Evolutionary conservation across 2,113 vertebrate genomes (phyloP), one percentile per base, ranked within the genome.

Genomic region (Mionectes macconnelli): DNA sequence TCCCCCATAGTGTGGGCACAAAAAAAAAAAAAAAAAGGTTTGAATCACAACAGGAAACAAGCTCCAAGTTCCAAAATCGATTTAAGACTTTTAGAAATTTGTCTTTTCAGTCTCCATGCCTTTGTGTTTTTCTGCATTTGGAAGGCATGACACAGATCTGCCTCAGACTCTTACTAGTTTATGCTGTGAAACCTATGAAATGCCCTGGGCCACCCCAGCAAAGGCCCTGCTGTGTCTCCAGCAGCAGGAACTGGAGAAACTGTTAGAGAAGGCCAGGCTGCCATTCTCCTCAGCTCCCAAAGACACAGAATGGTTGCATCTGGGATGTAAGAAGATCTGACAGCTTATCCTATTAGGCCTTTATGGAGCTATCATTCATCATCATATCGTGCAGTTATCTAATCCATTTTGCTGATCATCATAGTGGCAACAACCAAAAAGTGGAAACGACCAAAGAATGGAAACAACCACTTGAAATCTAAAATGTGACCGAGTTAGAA

Each of bases 401-500:
- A 12, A 17, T 20, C 4, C n/a, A 28, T 30, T 63, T 8, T 22
- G 31, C 15, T 25, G 9, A 17, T 12, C 39, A 24, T 64, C 42
- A 33, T 10, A 23, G 53, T 4, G 23, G 21, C 44, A 66, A 66
- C 50, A 67, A 37, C 4, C 2, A 2, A 28, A 35, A 42, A 15
- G 4, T 21, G 7, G 21, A 31, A 60, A 56, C 9, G 37, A 47
- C 7, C 18, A 1, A 49, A 35, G 42, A 45, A 37, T 5, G 20
- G 9, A 50, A 67, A n/a, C 6, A 2, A n/a, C 20, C 6, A 14
- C 12, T 9, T 27, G 19, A 62, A 77, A 87, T 44, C 64, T 44
- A 35, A 37, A 0, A 0, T 4, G n/a, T 18, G 44, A 25, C 28
- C 0, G 7, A n/a, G 24, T 35, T 4, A n/a, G n/a, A n/a, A n/a